Base-by-base conservation (phyloP, 2,888 invertebrate genomes). In the Ichneumoninae sp. region DNA sequence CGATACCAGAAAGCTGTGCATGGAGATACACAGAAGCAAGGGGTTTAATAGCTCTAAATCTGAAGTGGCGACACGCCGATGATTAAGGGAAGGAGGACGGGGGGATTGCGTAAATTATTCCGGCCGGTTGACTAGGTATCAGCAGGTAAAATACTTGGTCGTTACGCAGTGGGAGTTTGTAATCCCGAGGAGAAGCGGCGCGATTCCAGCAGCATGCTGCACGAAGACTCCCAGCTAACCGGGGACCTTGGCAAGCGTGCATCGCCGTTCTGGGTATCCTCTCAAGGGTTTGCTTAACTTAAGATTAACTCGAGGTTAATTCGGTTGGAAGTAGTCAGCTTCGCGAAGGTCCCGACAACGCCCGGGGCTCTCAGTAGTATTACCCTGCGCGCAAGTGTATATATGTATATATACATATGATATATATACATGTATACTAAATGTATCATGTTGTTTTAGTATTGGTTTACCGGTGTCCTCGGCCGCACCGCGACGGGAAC, bases 241-340 rank as follows among this genome's bases (percentile, higher is more conserved):
- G 80, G 80, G 83, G 80, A 85, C 85, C 86, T 84, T 83, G 79
- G 82, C 82, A 84, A 87, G 84, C 84, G 87, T 82, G 85, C 83
- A 85, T 85, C 88, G 88, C 89, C 89, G 89, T 89, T 90, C 89
- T 88, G 89, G 90, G 90, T 91, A 91, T 92, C 90, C 91, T 92
- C 89, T 92, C 89, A 90, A 91, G 90, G 91, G 91, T 91, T 92
- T 90, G 90, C 93, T 92, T 91, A 93, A 93, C 93, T 93, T 90
- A 87, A 90, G 91, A 93, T 93, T 93, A 93, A 93, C 92, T 92
- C 90, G 91, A 90, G 91, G 91, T 91, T 93, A 93, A 93, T 93
- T 93, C 92, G 91, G 90, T 93, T 93, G 92, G 90, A 90, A 90
- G 91, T 90, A 91, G 91, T 91, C 90, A 36, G 89, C 87, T 87